Evolutionary conservation across 2,113 vertebrate genomes (phyloP).

Genomic region (Lampris megalopsis): DNA sequence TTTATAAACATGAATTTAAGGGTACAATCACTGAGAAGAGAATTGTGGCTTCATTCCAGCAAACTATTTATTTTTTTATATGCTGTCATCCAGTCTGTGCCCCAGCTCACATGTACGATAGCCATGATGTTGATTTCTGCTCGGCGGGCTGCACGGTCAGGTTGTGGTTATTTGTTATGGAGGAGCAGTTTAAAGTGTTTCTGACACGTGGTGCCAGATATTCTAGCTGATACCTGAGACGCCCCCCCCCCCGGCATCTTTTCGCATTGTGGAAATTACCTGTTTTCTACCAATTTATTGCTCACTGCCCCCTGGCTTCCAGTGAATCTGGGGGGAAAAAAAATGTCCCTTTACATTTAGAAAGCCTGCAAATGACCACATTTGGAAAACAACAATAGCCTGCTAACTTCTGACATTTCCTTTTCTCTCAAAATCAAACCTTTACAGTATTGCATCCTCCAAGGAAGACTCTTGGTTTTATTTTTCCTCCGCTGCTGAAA

Average conservation of each 20-base stretch:
- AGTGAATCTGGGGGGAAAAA: constrained; percentile 34
- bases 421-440: no score
- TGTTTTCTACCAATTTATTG: constrained; percentile 45
- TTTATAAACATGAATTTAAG: constrained; percentile 73
- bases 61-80: constrained; percentile 85
- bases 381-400: constrained; percentile 24
- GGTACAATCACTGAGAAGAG: constrained; percentile 79
- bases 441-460: no score
- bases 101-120: constrained; percentile 66
- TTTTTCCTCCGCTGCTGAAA: constrained; percentile 10
- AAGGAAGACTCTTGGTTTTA: no score
- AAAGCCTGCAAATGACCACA: constrained; percentile 55
- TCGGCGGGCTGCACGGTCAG: constrained; percentile 56
- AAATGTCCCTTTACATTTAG: constrained; percentile 37
- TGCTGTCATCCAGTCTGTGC: constrained; percentile 69
- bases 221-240: constrained; percentile 23
- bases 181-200: constrained; percentile 27
- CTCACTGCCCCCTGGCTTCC: constrained; percentile 9
- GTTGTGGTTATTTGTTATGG: constrained; percentile 32
- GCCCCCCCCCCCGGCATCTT: not conserved
- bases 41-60: constrained; percentile 78
- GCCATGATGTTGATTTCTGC: constrained; percentile 37
- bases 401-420: not conserved
- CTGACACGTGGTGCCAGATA: constrained; percentile 28
- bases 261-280: not conserved